These are phyloP conservation scores for Toxostoma redivivum DNA, from an alignment of 2,113 vertebrate genomes.

Conservation along the genomic window DNA sequence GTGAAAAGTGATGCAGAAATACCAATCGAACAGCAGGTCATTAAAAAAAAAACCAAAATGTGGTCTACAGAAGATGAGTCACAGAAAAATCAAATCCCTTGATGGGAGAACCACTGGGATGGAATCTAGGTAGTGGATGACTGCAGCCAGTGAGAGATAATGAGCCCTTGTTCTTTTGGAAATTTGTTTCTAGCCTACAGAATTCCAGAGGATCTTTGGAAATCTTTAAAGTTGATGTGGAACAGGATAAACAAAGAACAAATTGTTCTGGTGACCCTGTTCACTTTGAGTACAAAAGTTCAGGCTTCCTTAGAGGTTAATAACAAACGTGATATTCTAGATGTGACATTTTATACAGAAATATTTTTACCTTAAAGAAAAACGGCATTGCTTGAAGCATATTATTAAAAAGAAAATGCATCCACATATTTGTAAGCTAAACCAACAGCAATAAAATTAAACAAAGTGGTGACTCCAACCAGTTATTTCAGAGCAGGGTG, in stretches of 20 bases:
- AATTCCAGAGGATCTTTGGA: not conserved
- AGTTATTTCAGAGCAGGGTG: not conserved
- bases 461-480: not conserved
- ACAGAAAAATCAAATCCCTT: not conserved
- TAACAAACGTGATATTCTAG: not conserved
- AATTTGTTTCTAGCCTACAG: not conserved
- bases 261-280: not conserved
- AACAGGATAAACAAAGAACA: not conserved
- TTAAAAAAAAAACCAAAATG: not conserved
- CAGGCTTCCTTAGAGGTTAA: not conserved
- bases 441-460: not conserved
- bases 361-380: not conserved
- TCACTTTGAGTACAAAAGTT: not conserved
- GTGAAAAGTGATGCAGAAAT: not conserved
- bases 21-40: not conserved
- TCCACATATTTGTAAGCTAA: not conserved
- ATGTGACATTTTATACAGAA: not conserved
- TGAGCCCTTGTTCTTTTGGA: not conserved
- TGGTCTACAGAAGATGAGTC: not conserved
- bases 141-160: not conserved
- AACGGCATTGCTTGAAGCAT: not conserved
- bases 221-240: not conserved
- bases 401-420: not conserved
- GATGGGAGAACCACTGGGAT: not conserved
- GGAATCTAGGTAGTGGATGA: not conserved